Evolutionary conservation across 1,140 invertebrate species (phyloP), one percentile per base, ranked within the genome.

Genomic region (Calephelis nemesis): DNA sequence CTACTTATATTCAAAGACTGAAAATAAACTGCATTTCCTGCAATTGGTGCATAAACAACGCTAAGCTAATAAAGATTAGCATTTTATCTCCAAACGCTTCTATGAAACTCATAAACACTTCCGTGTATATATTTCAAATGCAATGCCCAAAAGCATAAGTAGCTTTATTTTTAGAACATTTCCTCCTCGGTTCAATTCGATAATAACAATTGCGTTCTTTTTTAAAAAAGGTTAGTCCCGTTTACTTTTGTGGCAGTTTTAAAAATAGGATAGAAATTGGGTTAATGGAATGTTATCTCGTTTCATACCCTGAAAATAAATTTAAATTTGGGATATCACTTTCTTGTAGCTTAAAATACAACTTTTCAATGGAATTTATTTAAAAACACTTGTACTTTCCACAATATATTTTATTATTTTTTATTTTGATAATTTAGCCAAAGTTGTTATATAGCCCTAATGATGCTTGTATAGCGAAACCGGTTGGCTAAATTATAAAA

Each of bases 21-120:
- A 62, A 15, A 45, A 45, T 15, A 45, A 47, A 19, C n/a, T 15
- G 9, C 40, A 45, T 47, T 45, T 63, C 62, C 45, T 54, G 52
- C 8, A 11, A 45, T 15, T 45, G 45, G n/a, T 47, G 9, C 45
- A 47, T 47, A 45, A 63, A 63, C 45, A 63, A 63, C 15, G 45
- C 62, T 13, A 19, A 13, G 39, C 15, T 63, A 63, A 47, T 63
- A 47, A 63, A 47, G 45, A 47, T 63, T 47, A 45, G 62, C 12
- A 4, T 15, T 15, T 11, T 4, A 45, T 45, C 62, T 63, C 45
- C 62, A 19, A 54, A 47, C 45, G 62, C n/a, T 45, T 54, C 49
- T 39, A 40, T 45, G 49, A 15, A 54, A 42, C 64, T 30, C 42
- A 66, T 66, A 66, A 66, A 58, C 64, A 66, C 64, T 66, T 66